Base-by-base conservation (phyloP, 2,888 invertebrate genomes). In the Meliscaeva auricollis region DNA sequence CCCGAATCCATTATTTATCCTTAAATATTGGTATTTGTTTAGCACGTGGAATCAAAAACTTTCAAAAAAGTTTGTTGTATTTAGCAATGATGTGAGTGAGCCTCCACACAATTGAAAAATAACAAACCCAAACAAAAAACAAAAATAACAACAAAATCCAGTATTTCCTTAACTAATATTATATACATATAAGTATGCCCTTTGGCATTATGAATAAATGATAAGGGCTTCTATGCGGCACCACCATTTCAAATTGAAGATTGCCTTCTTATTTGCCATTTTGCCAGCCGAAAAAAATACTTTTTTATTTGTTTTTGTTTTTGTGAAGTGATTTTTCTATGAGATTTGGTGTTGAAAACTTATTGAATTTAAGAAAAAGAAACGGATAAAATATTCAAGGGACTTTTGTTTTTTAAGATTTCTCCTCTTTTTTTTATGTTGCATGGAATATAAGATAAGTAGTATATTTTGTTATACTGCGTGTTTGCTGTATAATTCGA, bases 161-260 rank as follows among this genome's bases (percentile, higher is more conserved):
- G 20, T 35, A 13, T 22, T 22, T 60, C n/a, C 15, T 32, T 17
- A 60, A 60, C 38, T 60, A n/a, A n/a, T n/a, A n/a, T n/a, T n/a
- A 38, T 41, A 35, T 8, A 11, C n/a, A n/a, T n/a, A n/a, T n/a
- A 17, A 35, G 20, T 8, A 60, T 60, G 58, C 22, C 35, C 20
- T 22, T 13, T 60, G 58, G n/a, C 38, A 20, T 58, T 60, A 38
- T 60, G 58, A 60, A 60, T 60, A 60, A 60, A 38, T 60, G 8
- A 60, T 60, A 22, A 60, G 58, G 58, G 32, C 17, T 56, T 54
- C 32, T 2, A 56, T 56, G 17, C 9, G 11, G 13, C 4, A 11
- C 38, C 35, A 38, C 35, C 11, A 60, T 60, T 60, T 56, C 6
- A 56, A 56, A 56, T 56, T 22, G 20, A 22, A 38, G 22, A 38